phyloP scores from a whole-genome alignment of 53 echinoderm and acorn worm species.

The Antedon mediterranea region DNA sequence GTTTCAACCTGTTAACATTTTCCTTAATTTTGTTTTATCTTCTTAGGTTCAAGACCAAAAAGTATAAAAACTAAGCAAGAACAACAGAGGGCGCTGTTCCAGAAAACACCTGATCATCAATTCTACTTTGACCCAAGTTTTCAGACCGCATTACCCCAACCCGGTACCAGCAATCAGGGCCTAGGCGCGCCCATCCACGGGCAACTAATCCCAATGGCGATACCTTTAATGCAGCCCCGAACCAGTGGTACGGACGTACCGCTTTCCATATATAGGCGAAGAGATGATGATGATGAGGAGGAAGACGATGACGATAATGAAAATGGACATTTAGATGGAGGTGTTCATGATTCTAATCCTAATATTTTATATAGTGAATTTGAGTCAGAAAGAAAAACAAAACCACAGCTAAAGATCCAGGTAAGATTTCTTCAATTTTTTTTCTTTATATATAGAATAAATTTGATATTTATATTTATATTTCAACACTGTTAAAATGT shows the following conservation, averaged over 20 bases:
- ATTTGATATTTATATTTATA: too few relatives aligned
- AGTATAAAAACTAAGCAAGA: conserved; percentile 17
- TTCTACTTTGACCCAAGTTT: conserved; percentile 47
- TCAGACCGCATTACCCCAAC: background rate
- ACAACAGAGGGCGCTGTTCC: background rate
- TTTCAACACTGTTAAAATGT: too few relatives aligned
- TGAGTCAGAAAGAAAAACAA: conserved; percentile 1
- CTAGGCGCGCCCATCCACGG: conserved; percentile 31
- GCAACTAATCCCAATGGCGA: conserved; percentile 71
- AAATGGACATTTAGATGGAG: background rate
- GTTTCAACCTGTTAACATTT: too few relatives aligned
- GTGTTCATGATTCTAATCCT: background rate
- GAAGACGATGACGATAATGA: background rate
- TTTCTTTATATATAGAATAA: background rate
- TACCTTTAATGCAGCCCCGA: conserved; percentile 58
- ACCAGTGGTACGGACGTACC: conserved; percentile 19
- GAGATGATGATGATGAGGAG: background rate
- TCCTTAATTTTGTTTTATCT: background rate
- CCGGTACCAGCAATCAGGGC: background rate
- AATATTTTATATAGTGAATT: background rate
- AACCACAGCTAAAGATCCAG: conserved; percentile 29
- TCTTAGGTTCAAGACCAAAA: conserved; percentile 26
- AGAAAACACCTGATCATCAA: conserved; percentile 14
- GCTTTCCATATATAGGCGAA: background rate
- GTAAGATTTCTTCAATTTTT: background rate